These are phyloP conservation scores for Caenorhabditis elegans DNA, from an alignment of 1,140 invertebrate species.

Conservation along the genomic window WBcel235 BX284604.4:7147501-7148000, in stretches of 20 bases:
- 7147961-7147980: no score
- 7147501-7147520: no score
- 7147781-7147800: neutral
- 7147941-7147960: no score
- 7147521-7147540: neutral
- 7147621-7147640: no score
- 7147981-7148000: no score
- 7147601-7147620: no score
- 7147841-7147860: neutral
- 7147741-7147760: neutral
- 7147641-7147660: no score
- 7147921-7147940: no score
- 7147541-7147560: neutral
- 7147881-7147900: neutral
- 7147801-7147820: neutral
- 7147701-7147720: neutral
- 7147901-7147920: neutral
- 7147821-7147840: neutral
- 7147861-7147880: slow-evolving; percentile 9
- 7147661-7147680: neutral
- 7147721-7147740: neutral
- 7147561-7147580: no score
- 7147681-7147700: neutral
- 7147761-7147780: neutral
- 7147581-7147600: no score